phyloP scores from a whole-genome alignment of 2,888 invertebrate genomes.

The Cantharis rustica region DNA sequence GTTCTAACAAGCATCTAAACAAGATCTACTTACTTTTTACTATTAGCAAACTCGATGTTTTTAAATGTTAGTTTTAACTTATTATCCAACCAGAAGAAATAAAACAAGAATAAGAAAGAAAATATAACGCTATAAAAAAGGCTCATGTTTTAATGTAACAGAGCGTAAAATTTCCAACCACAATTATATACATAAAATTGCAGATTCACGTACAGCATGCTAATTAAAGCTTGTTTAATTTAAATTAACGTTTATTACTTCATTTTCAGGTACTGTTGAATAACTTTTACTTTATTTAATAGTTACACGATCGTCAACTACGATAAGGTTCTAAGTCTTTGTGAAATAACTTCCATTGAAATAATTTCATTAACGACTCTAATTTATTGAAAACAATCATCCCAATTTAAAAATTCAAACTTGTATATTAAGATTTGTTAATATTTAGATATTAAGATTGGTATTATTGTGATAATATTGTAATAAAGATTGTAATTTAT shows the following conservation, averaged over 20 bases:
- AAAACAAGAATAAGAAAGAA: not conserved
- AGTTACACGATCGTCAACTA: conserved; percentile 4
- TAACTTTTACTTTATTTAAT: conserved; percentile 16
- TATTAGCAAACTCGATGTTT: not conserved
- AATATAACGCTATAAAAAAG: not conserved
- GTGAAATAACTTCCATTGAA: not conserved
- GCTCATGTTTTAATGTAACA: conserved; percentile 15
- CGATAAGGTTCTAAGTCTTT: conserved; percentile 4
- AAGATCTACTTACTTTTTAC: not conserved
- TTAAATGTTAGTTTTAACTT: not conserved
- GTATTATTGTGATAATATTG: not conserved
- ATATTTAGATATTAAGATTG: too few species aligned
- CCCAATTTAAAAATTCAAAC: too few species aligned
- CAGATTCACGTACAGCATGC: conserved; percentile 16
- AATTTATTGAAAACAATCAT: not conserved
- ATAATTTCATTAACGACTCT: not conserved
- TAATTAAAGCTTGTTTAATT: conserved; percentile 17
- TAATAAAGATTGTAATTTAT: too few species aligned
- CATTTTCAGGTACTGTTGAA: conserved; percentile 15
- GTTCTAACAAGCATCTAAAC: not conserved
- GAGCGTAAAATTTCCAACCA: conserved; percentile 17
- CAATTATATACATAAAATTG: conserved; percentile 17
- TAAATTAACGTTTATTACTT: conserved; percentile 15
- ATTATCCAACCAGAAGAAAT: not conserved
- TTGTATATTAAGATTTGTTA: too few species aligned